Percentiles rank a stretch among this genome's conserved stretches.
Conservation (phyloP, 2,113 vertebrate genomes). For the Leptobrachium leishanense region DNA sequence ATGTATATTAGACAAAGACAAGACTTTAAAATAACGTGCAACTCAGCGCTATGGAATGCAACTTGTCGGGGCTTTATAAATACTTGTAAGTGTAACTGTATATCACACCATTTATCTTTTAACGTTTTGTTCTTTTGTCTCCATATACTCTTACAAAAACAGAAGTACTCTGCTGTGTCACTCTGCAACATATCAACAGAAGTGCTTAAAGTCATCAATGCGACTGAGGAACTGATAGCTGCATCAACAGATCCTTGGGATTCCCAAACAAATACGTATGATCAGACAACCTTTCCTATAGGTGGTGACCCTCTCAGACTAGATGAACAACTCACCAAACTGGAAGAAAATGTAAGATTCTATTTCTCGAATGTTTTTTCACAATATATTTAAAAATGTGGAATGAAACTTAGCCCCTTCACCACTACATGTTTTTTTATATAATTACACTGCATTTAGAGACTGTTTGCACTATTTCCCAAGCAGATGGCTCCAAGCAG, state of each 20-base stretch:
- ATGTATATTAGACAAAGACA: no score
- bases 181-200: slow-evolving; percentile 98
- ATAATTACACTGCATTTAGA: no score
- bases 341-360: slow-evolving; percentile 91
- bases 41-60: no score
- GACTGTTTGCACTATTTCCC: no score
- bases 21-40: no score
- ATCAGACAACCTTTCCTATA: slow-evolving; percentile 69
- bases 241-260: slow-evolving; percentile 75
- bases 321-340: slow-evolving; percentile 86
- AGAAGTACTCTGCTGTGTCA: slow-evolving; percentile 95
- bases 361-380: not conserved
- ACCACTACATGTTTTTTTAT: no score
- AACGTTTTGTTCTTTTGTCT: slow-evolving; percentile 66
- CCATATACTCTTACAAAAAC: slow-evolving; percentile 63
- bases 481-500: no score
- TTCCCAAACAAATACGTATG: slow-evolving; percentile 61
- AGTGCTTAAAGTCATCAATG: slow-evolving; percentile 93
- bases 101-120: slow-evolving; percentile 47
- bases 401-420: no score
- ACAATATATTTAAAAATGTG: no score
- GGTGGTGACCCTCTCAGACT: slow-evolving; percentile 75
- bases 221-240: slow-evolving; percentile 90
- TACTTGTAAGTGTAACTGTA: no score
- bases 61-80: no score